Evolutionary conservation across 2,888 invertebrate species (phyloP).

Genomic region (Sceliomorpha sp.): DNA sequence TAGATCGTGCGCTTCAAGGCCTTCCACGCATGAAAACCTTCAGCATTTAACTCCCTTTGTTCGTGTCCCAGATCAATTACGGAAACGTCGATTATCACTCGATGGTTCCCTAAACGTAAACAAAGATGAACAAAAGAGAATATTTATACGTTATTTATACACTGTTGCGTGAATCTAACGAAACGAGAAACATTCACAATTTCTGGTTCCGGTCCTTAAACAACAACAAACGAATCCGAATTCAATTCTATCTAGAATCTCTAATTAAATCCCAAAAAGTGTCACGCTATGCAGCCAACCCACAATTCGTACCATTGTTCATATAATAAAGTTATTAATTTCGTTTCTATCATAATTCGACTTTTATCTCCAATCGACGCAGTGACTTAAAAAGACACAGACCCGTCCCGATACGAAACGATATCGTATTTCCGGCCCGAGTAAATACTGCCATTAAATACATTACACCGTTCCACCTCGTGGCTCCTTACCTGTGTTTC

Average conservation of each 20-base stretch:
- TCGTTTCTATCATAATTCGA: constrained; percentile 38
- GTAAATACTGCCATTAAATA: constrained; percentile 52
- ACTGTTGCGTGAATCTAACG: no score
- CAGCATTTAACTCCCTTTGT: not conserved
- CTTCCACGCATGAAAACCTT: constrained; percentile 27
- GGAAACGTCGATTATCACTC: no score
- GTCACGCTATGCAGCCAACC: no score
- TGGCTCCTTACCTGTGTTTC: constrained; percentile 42
- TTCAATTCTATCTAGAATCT: no score
- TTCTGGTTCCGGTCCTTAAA: no score
- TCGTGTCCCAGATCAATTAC: constrained; percentile 6
- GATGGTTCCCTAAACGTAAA: no score
- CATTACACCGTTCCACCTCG: constrained; percentile 53
- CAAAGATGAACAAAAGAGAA: no score
- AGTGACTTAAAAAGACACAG: constrained; percentile 43
- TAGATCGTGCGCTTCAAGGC: constrained; percentile 64
- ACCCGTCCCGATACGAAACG: constrained; percentile 49
- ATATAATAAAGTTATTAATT: constrained; percentile 51
- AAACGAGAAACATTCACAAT: no score
- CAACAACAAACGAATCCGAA: no score
- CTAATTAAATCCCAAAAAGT: no score
- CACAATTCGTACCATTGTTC: constrained; percentile 9
- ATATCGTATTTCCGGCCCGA: constrained; percentile 51
- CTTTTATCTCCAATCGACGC: constrained; percentile 50
- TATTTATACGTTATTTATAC: no score